These are phyloP conservation scores for Phaethornis superciliosus DNA, from an alignment of 2,113 vertebrate genomes.

Conservation along the genomic window DNA sequence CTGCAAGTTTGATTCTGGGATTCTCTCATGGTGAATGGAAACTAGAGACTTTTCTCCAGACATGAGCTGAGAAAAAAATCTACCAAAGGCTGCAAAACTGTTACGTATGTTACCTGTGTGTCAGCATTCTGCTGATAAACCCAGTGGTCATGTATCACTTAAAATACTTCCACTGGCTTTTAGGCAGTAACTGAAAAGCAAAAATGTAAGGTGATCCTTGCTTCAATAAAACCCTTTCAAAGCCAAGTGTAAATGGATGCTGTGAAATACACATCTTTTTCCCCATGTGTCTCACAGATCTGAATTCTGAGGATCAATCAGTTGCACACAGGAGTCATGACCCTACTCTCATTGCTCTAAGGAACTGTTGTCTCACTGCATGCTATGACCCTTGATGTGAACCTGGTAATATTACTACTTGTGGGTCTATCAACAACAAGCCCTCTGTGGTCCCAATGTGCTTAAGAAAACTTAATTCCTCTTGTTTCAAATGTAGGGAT, in stretches of 20 bases:
- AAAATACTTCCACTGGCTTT: background rate
- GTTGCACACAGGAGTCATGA: conserved; percentile 22
- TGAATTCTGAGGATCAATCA: conserved; percentile 45
- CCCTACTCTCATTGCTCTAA: conserved; percentile 29
- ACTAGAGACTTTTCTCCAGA: background rate
- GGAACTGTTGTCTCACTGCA: conserved; percentile 49
- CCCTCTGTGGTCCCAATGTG: conserved; percentile 37
- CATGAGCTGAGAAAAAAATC: background rate
- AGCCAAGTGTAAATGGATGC: background rate
- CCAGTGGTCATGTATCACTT: background rate
- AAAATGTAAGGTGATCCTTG: background rate
- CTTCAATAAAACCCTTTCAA: conserved; percentile 22
- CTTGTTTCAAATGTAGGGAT: conserved; percentile 31
- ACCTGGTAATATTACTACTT: conserved; percentile 52
- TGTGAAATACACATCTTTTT: background rate
- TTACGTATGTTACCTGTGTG: background rate
- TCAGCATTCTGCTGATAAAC: conserved; percentile 15
- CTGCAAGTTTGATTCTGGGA: background rate
- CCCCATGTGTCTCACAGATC: background rate
- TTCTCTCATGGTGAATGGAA: background rate
- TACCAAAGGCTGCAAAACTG: background rate
- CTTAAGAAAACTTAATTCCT: conserved; percentile 50
- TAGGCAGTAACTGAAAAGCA: conserved; percentile 16
- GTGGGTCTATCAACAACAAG: conserved; percentile 43
- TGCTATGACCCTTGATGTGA: conserved; percentile 38